Base-by-base conservation (phyloP, 1,140 invertebrate species). In the Brachionus calyciflorus region DNA sequence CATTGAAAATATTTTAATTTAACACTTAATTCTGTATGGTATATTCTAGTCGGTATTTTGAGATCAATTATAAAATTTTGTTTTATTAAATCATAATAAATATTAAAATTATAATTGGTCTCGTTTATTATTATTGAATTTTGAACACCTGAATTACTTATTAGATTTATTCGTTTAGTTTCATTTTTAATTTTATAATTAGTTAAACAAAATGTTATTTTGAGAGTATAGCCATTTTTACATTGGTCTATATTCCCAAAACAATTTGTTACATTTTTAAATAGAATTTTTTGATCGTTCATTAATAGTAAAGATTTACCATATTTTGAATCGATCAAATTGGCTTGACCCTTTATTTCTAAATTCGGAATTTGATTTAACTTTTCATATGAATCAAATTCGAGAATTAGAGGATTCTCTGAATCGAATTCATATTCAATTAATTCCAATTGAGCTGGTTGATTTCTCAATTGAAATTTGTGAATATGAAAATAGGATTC, bases 351-450 rank as follows among this genome's bases (percentile, higher is more conserved):
- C 5, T 12, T 4, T 2, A 73, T 17, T 37, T 40, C 37, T n/a
- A 73, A 24, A 33, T n/a, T 28, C 7, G 1, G 17, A 1, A 55
- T 41, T 12, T 24, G 26, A 49, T 37, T 19, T 21, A 73, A 26
- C n/a, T 73, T 73, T 21, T 73, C 69, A 28, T 24, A 40, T n/a
- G 69, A 73, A 30, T 73, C 51, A 55, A 73, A 73, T 21, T 73
- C 69, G 14, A 73, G 7, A 7, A 51, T 10, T 17, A 21, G 14
- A 19, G 69, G 69, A 19, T 73, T 73, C 3, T 49, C 1, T 0
- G 69, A 14, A 7, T 73, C 46, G 46, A 51, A 73, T 5, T 73
- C 46, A 10, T 51, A 30, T 28, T 53, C 69, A n/a, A 73, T 49
- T 73, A 17, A 19, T 17, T 73, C 69, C 12, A 73, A 30, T 40